Evolutionary conservation across 2,113 vertebrate species (phyloP), one percentile per base, ranked within the genome.

Genomic region (Halcyon malimbica): DNA sequence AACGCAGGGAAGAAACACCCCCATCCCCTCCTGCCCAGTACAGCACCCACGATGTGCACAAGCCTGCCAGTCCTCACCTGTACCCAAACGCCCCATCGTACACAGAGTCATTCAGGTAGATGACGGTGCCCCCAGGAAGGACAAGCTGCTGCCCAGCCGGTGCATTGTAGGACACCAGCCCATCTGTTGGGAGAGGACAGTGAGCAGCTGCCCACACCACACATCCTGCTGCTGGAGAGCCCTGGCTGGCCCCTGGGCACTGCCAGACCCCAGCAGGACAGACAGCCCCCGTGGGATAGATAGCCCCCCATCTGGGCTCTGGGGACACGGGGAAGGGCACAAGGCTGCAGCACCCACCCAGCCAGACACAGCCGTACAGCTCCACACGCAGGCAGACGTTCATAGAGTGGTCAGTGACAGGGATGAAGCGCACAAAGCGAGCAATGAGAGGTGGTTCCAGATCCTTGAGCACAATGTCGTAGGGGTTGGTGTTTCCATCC

Each of bases 361-460:
- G 98, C 99, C 99, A 99, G 96, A 98, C 98, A 11, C 99, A 99
- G 96, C 99, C 99, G 1, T 99, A 99, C 31, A 99, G 98, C 97
- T 99, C 99, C 95, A 99, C 99, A 2, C 99, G 98, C 98, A 99
- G 98, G 67, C 99, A 99, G 89, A 99, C 99, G 1, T 98, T 99
- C 98, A 99, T 99, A 90, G 99, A 99, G 95, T 99, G 98, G 94
- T 99, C 99, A 0, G 99, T 99, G 94, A 99, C 98, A 0, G 99
- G 99, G 96, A 99, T 98, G 96, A 99, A 99, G 90, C 99, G 99
- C 15, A 99, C 98, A 23, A 98, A 99, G 69, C 99, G 98, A 11
- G 99, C 99, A 4, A 99, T 99, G 39, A 99, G 99, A 29, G 99
- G 99, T 0, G 99, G 99, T 95, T 99, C 99, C 97, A 99, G 97